phyloP scores from a whole-genome alignment of 1,140 invertebrate species.

The Atopsyche davidsoni region DNA sequence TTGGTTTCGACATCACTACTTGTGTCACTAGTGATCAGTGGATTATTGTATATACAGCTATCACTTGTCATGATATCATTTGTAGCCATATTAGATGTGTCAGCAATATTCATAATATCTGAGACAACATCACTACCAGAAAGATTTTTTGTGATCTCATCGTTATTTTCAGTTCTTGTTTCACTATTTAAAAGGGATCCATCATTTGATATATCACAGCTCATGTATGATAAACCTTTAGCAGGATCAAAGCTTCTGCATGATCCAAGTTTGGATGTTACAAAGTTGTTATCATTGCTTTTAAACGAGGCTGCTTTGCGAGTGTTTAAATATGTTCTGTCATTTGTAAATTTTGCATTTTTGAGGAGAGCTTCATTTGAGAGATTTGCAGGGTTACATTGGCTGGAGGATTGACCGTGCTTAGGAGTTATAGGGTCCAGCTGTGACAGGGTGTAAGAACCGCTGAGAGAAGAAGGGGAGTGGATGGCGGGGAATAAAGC shows the following conservation, averaged over 20 bases:
- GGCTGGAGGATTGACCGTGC: slow-evolving; percentile 39
- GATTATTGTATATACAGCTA: neutral
- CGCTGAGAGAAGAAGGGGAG: slow-evolving; percentile 41
- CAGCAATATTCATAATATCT: no score
- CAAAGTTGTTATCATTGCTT: neutral
- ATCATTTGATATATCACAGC: neutral
- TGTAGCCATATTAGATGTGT: neutral
- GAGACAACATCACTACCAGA: no score
- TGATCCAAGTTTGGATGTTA: no score
- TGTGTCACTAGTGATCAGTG: slow-evolving; percentile 8
- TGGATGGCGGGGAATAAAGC: slow-evolving; percentile 39
- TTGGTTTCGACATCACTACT: slow-evolving; percentile 18
- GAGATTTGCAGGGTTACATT: slow-evolving; percentile 35
- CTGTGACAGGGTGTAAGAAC: slow-evolving; percentile 33
- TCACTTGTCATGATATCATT: neutral
- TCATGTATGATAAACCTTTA: no score
- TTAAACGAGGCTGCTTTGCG: slow-evolving; percentile 4
- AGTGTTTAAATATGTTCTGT: slow-evolving; percentile 24
- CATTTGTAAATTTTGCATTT: slow-evolving; percentile 32
- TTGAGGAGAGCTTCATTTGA: slow-evolving; percentile 30
- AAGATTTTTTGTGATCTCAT: no score
- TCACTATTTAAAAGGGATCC: neutral
- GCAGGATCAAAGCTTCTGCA: no score
- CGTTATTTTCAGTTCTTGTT: no score
- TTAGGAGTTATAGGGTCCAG: slow-evolving; percentile 37